These are phyloP conservation scores for Trigoniulus corallinus DNA, from an alignment of 1,140 invertebrate genomes.

Conservation along the genomic window DNA sequence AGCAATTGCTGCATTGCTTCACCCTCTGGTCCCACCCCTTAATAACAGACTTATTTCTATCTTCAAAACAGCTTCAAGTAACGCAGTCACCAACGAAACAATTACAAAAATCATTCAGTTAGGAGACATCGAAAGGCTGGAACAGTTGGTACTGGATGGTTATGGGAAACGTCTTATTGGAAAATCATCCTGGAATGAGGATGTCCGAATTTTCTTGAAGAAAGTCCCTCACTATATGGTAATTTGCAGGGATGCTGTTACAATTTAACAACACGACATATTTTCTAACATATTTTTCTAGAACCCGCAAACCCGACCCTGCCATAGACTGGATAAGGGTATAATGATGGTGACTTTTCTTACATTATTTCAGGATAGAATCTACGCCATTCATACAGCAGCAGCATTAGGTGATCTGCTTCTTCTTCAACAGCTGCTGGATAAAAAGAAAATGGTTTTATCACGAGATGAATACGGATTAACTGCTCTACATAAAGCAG, in stretches of 20 bases:
- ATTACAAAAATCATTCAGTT: slow-evolving; percentile 18
- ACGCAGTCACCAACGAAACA: not conserved
- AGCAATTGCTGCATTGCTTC: too few species aligned
- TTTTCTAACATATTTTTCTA: too few species aligned
- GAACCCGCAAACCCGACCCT: too few species aligned
- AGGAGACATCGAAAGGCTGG: slow-evolving; percentile 27
- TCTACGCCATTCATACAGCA: slow-evolving; percentile 23
- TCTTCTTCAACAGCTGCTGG: slow-evolving; percentile 18
- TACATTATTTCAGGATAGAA: slow-evolving; percentile 21
- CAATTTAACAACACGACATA: not conserved
- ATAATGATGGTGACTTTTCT: too few species aligned
- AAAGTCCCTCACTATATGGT: slow-evolving; percentile 19
- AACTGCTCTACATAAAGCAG: slow-evolving; percentile 22
- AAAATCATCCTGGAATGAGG: slow-evolving; percentile 28
- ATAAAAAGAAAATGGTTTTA: slow-evolving; percentile 20
- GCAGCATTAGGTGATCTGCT: slow-evolving; percentile 22
- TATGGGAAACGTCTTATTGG: slow-evolving; percentile 27
- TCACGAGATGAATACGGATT: slow-evolving; percentile 22
- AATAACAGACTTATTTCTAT: too few species aligned
- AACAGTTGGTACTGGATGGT: slow-evolving; percentile 30
- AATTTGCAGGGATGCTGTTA: too few species aligned
- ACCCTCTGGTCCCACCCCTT: too few species aligned
- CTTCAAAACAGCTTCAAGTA: not conserved
- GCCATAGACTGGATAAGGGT: too few species aligned
- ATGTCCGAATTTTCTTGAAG: slow-evolving; percentile 24